phyloP scores from a whole-genome alignment of 2,888 invertebrate genomes.

The Diadegma fenestrale region DNA sequence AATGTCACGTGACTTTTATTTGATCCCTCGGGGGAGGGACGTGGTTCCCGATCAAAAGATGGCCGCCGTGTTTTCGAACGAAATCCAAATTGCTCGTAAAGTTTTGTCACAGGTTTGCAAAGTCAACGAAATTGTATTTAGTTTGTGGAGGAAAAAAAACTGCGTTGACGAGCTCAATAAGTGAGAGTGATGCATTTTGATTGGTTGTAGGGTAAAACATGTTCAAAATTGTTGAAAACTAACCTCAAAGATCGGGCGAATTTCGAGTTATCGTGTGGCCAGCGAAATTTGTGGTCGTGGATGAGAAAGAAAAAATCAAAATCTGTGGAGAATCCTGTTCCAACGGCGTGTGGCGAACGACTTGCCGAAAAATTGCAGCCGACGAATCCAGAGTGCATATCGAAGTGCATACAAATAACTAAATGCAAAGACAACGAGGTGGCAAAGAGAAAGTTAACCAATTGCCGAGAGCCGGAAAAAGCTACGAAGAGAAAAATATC shows the following conservation, averaged over 20 bases:
- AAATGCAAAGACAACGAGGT: slow-evolving; percentile 47
- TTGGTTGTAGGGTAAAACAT: slow-evolving; percentile 22
- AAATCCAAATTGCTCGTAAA: slow-evolving; percentile 73
- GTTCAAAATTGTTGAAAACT: slow-evolving; percentile 26
- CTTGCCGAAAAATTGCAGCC: slow-evolving; percentile 51
- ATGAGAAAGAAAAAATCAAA: slow-evolving; percentile 46
- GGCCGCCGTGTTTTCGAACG: slow-evolving; percentile 68
- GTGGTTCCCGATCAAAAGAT: slow-evolving; percentile 62
- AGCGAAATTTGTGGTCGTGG: slow-evolving; percentile 61
- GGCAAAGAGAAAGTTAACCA: slow-evolving; percentile 52
- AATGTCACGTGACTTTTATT: slow-evolving; percentile 14
- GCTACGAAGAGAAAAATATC: slow-evolving; percentile 46
- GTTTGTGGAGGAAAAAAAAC: not conserved
- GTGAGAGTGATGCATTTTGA: not conserved
- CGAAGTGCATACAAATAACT: slow-evolving; percentile 59
- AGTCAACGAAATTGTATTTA: not conserved
- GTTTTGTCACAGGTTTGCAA: slow-evolving; percentile 52
- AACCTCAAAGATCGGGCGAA: slow-evolving; percentile 23
- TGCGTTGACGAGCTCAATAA: not conserved
- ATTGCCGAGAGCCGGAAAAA: slow-evolving; percentile 42
- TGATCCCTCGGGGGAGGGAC: slow-evolving; percentile 25
- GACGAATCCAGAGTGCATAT: slow-evolving; percentile 52
- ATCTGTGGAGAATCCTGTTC: slow-evolving; percentile 10
- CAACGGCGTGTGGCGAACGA: slow-evolving; percentile 40
- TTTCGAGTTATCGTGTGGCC: not conserved